Base-by-base conservation (phyloP, 2,797 vertebrate genomes). In the Fundulus diaphanus region DNA sequence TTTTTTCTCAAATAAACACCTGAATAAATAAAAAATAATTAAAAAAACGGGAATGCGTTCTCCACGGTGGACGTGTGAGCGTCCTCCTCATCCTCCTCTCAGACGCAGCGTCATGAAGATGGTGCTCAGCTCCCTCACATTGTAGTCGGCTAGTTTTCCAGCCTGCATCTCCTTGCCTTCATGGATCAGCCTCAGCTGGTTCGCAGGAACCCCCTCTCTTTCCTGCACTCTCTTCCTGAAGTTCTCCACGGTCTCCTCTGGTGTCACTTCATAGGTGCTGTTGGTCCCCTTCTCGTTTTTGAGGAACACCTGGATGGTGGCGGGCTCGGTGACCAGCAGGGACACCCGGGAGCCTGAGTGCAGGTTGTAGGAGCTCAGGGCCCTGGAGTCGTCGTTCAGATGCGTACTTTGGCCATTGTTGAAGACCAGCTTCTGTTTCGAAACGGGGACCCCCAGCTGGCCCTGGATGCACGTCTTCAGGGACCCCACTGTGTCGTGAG, bases 181-280 rank as follows among this genome's bases (percentile, higher is more conserved):
- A 1, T 78, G 73, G 12, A 93, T 76, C 48, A 96, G 92, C 75
- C 91, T 91, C 91, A 93, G 93, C 83, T 96, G 95, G 74, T 73
- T 82, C 51, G 7, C 81, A 0, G 83, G 67, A 0, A 92, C 82
- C 1, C 54, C 1, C 51, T 94, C 92, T 67, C 84, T 82, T 0
- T 0, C 0, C 52, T 79, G 0, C 2, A 95, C 89, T 75, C 48
- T 91, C 0, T 0, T 5, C 85, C 90, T 94, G 70, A 96, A 91
- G 35, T 73, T 3, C 4, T 0, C 4, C 22, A 95, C 94, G 0
- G 88, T 92, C 86, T 93, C 90, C 0, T 77, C 72, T 0, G 51
- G 74, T 5, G 1, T 42, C 65, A 95, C 35, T 0, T 94, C 84
- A 0, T 95, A 95, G 0, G 93, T 91, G 51, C 0, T 80, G 0